Conservation (phyloP, 2,888 invertebrate species). For the Morpho helenor region DNA sequence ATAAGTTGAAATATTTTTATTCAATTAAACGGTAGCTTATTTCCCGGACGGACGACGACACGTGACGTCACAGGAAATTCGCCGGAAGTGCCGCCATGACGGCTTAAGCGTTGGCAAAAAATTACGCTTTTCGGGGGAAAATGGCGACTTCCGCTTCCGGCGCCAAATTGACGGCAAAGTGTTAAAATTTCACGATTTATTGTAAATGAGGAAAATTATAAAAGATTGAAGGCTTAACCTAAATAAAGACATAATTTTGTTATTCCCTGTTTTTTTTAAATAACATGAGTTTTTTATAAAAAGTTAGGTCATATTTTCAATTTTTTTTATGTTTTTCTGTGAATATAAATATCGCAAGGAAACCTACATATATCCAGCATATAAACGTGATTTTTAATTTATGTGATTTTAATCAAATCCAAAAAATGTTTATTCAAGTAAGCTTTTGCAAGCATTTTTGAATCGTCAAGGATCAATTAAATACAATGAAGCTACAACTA, state of each 20-base stretch:
- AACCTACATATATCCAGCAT: too few species aligned
- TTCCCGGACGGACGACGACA: constrained; percentile 31
- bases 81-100: constrained; percentile 62
- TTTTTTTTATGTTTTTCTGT: too few species aligned
- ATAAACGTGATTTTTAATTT: too few species aligned
- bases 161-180: constrained; percentile 28
- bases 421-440: too few species aligned
- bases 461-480: too few species aligned
- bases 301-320: too few species aligned
- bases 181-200: constrained; percentile 25
- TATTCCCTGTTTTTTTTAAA: too few species aligned
- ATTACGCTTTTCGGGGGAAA: constrained; percentile 71
- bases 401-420: too few species aligned
- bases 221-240: neutral
- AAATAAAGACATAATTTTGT: neutral
- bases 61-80: constrained; percentile 57
- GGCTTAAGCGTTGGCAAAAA: constrained; percentile 64
- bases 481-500: too few species aligned
- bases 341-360: too few species aligned
- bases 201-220: neutral
- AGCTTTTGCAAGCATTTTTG: too few species aligned
- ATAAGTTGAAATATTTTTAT: constrained; percentile 12
- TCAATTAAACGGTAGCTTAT: constrained; percentile 23
- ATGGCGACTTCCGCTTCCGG: constrained; percentile 59
- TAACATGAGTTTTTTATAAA: too few species aligned